Evolutionary conservation across 2,113 vertebrate genomes (phyloP), one percentile per base, ranked within the genome.

Genomic region (Otis tarda): DNA sequence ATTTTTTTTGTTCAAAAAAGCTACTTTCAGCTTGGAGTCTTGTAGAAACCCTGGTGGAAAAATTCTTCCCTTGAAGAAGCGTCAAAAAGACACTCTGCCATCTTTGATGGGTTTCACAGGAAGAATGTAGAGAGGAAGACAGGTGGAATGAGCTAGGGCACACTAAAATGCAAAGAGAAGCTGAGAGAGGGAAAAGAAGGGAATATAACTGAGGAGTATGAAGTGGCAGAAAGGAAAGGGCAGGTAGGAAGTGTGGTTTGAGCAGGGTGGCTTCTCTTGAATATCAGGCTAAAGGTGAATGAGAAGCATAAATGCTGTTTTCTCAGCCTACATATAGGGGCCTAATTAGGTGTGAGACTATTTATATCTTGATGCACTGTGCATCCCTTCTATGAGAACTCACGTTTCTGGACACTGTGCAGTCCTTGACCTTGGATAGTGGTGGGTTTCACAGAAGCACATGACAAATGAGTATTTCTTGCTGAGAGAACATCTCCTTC

Each of bases 371-470:
- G 92, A 94, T 95, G 90, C 76, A 93, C 84, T 95, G 80, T 49
- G 27, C 80, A 87, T 81, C 75, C 84, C 70, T 88, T 95, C 88
- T 94, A 91, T 83, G 83, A 97, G 90, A 96, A 91, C 78, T 96
- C 89, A 92, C 82, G 71, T 95, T 97, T 97, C 87, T 97, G 95
- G 97, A 96, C 85, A 90, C 90, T 92, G 74, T 61, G 90, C 52
- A 96, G 95, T 96, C 97, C 95, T 97, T 98, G 97, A 98, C 97
- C 98, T 98, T 98, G 94, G 90, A 83, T 37, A 88, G 85, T 79
- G 91, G 81, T 55, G 30, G 88, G 83, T 79, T 95, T 97, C 89
- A 95, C 61, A 97, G 87, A 97, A 86, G 92, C 87, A 87, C 67
- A 96, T 97, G 96, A 98, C 97, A 98, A 97, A 98, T 97, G 94